These are phyloP conservation scores for Catagonus wagneri DNA, from an alignment of 2,113 vertebrate genomes.

Conservation along the genomic window DNA sequence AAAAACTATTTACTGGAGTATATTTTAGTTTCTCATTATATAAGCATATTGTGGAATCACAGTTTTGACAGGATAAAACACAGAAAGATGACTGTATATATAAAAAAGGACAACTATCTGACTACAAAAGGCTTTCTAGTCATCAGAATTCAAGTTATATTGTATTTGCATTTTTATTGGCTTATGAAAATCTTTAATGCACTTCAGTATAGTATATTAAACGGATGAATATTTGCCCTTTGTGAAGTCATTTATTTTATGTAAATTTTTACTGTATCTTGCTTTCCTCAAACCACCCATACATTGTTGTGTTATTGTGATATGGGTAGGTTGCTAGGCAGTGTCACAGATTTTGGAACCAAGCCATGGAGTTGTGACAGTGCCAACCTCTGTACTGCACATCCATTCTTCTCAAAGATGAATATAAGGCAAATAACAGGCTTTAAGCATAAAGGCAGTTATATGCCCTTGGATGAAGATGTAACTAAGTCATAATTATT, in stretches of 20 bases:
- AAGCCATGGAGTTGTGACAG: neutral
- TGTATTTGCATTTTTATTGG: constrained; percentile 66
- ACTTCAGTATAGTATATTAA: constrained; percentile 35
- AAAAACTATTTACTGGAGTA: constrained; percentile 2
- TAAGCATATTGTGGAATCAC: neutral
- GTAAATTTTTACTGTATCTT: neutral
- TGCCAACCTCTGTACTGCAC: neutral
- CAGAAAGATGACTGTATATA: neutral
- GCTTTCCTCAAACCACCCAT: neutral
- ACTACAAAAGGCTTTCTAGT: constrained; percentile 1
- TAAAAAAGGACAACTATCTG: neutral
- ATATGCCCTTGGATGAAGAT: neutral
- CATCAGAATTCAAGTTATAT: neutral
- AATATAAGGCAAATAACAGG: neutral
- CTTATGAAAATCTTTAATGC: constrained; percentile 50
- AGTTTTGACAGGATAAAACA: constrained; percentile 48
- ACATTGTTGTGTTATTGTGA: neutral
- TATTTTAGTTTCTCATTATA: neutral
- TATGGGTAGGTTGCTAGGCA: neutral
- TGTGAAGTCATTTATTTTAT: constrained; percentile 51
- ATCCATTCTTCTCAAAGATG: neutral
- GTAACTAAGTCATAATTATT: neutral
- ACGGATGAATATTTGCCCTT: constrained; percentile 1
- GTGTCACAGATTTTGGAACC: neutral
- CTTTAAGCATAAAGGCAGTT: neutral